Evolutionary conservation across 2,797 vertebrate species (phyloP).

Genomic region (Anisognathus igniventris): DNA sequence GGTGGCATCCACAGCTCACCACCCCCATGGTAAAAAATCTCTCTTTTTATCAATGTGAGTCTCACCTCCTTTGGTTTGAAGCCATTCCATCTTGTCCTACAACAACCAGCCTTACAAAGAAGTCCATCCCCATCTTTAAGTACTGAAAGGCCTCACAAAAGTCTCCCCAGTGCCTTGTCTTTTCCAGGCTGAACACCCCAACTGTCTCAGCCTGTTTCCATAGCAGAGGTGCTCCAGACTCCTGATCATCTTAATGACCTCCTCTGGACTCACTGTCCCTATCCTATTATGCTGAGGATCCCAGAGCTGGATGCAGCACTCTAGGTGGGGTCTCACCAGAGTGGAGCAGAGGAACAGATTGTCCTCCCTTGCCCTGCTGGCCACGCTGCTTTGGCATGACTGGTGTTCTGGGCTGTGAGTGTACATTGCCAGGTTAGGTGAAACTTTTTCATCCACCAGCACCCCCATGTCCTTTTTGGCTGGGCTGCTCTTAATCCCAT

Average conservation of each 20-base stretch:
- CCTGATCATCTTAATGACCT: not conserved
- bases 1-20: not conserved
- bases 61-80: not conserved
- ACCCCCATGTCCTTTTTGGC: not conserved
- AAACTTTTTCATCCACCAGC: not conserved
- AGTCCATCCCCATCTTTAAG: not conserved
- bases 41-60: not conserved
- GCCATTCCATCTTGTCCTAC: not conserved
- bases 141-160: not conserved
- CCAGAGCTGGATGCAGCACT: not conserved
- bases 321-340: not conserved
- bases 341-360: not conserved
- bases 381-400: rapidly evolving
- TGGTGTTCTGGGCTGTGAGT: rapidly evolving
- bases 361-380: rapidly evolving
- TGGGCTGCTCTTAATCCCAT: not conserved
- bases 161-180: not conserved
- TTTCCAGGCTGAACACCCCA: not conserved
- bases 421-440: not conserved
- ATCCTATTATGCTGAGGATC: not conserved
- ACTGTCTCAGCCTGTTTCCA: not conserved
- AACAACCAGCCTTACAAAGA: not conserved
- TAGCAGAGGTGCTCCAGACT: not conserved
- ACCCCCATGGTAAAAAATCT: not conserved
- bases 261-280: not conserved